Evolutionary conservation across 2,797 vertebrate species (phyloP).

Genomic region (Gymnopithys bicolor): DNA sequence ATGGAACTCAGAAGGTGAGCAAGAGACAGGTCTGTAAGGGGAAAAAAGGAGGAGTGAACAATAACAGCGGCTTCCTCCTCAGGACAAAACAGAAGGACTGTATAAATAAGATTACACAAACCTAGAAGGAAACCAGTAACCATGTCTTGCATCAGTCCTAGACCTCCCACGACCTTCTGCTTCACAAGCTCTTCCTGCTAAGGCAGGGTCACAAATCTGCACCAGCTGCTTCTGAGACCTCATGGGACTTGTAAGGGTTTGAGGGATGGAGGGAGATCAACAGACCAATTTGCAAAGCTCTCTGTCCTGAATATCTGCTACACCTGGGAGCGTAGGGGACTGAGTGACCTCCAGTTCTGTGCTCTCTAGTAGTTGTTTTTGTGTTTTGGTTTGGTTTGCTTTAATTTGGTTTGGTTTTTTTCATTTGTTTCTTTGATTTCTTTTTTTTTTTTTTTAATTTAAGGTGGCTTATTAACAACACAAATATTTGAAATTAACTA

Average conservation of each 20-base stretch:
- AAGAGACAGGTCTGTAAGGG: not conserved
- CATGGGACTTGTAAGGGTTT: not conserved
- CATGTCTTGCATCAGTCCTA: not conserved
- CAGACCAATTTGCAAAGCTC: not conserved
- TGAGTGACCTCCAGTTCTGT: not conserved
- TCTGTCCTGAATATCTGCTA: not conserved
- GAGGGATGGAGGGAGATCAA: not conserved
- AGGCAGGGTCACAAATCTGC: not conserved
- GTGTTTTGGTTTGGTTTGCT: not conserved
- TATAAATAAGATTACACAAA: not conserved
- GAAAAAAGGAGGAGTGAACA: not conserved
- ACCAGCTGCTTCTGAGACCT: not conserved
- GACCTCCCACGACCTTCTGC: not conserved
- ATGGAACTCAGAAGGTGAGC: not conserved
- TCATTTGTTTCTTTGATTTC: rapidly evolving
- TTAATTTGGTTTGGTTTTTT: not conserved
- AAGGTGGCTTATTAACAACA: not conserved
- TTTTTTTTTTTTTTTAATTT: not conserved
- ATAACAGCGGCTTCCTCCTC: not conserved
- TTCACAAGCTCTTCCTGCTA: not conserved
- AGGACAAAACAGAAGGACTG: not conserved
- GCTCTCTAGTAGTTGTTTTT: no score
- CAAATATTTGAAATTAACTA: not conserved
- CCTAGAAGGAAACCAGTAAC: not conserved
- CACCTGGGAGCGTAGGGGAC: not conserved